phyloP scores from a whole-genome alignment of 2,113 vertebrate species.

The Suncus etruscus region DNA sequence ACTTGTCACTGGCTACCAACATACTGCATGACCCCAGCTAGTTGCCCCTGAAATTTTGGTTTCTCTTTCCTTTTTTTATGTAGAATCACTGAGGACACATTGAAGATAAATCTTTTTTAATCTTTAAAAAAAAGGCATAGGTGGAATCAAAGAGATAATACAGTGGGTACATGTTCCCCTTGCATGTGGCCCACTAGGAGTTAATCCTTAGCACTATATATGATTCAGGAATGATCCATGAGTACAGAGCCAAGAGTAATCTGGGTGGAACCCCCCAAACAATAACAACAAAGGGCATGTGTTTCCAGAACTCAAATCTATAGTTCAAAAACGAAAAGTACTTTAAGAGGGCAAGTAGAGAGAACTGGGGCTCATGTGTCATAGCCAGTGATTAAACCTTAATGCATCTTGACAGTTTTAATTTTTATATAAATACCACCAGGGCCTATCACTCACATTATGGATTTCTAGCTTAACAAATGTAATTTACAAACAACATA shows the following conservation, averaged over 20 bases:
- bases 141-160: too few species aligned
- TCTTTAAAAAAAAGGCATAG: background rate
- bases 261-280: too few species aligned
- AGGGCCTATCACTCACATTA: conserved; percentile 62
- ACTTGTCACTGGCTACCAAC: background rate
- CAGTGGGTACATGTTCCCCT: too few species aligned
- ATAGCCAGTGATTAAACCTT: conserved; percentile 2
- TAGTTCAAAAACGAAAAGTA: background rate
- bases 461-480: conserved; percentile 72
- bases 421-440: conserved; percentile 77
- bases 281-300: background rate
- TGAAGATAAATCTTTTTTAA: too few species aligned
- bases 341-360: background rate
- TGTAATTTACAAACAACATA: conserved; percentile 75
- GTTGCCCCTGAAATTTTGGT: background rate
- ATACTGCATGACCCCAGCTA: background rate
- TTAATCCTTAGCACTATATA: too few species aligned
- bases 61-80: background rate
- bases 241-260: too few species aligned
- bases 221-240: too few species aligned
- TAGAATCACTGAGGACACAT: background rate
- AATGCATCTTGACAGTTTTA: conserved; percentile 73
- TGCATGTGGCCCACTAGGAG: too few species aligned
- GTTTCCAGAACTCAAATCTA: conserved; percentile 10
- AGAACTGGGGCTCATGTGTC: background rate